Base-by-base conservation (phyloP, 1,140 invertebrate genomes). In the Micrasema longulum region DNA sequence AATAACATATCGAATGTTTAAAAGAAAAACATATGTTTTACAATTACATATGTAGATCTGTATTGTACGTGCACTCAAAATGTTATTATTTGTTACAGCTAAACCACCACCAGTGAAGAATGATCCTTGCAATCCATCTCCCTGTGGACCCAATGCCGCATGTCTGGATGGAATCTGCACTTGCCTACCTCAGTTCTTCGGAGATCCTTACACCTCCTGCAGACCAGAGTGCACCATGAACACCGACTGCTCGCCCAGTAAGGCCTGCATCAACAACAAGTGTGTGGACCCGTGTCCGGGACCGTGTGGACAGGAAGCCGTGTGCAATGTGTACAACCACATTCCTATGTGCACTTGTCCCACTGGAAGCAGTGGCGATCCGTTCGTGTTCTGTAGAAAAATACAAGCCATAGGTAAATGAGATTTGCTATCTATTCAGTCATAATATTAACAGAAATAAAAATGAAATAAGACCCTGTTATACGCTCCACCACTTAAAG, bases 281-380 rank as follows among this genome's bases (percentile, higher is more conserved):
- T 94, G 93, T 78, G 80, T 86, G 31, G 91, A 95, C 80, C 92
- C 92, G 16, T 95, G 93, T 78, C 84, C 85, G 14, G 90, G 88
- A 64, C 88, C 88, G 18, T 94, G 92, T 81, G 92, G 91, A 0
- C 84, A 88, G 57, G 89, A 89, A 77, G 90, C 92, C 14, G 79
- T 87, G 63, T 93, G 92, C 77, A 84, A 86, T 22, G 89, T 92
- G 0, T 85, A 89, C 57, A 91, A 92, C 77, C 91, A 93, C 77
- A 88, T 89, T 23, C 90, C 91, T 10, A 89, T 89, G 75, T 94
- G 92, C 74, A 88, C 85, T 65, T 94, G 92, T 78, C 86, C 89
- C 22, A 74, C 84, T 35, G 89, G 88, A 63, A 91, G 87, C 78
- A 87, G 87, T 36, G 92, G 93, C 65, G 91, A 93, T 85, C 88